These are phyloP conservation scores for Erebia palarica DNA, from an alignment of 2,888 invertebrate genomes.

Conservation along the genomic window DNA sequence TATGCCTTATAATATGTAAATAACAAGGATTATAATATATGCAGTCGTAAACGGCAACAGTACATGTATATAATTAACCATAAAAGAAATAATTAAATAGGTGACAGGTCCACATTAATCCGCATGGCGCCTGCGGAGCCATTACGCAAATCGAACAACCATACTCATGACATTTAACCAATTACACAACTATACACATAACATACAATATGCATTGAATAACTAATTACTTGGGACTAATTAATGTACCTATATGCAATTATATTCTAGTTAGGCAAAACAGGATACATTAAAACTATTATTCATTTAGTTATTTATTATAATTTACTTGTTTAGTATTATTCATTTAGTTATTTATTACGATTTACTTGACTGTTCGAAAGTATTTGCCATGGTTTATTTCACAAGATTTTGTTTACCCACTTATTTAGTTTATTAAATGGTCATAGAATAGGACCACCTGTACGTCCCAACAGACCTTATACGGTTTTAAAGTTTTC, in stretches of 20 bases:
- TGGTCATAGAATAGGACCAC: too few species aligned
- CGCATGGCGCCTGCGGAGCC: conserved; percentile 33
- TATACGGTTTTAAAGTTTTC: too few species aligned
- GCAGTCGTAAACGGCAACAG: conserved; percentile 15
- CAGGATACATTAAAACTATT: conserved; percentile 13
- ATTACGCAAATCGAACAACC: conserved; percentile 32
- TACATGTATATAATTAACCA: conserved; percentile 29
- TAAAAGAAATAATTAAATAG: conserved; percentile 31
- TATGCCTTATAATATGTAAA: too few species aligned
- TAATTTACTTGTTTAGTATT: too few species aligned
- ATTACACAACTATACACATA: conserved; percentile 24
- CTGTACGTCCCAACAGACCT: too few species aligned
- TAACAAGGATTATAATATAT: background rate
- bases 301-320: background rate
- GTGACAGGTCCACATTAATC: conserved; percentile 33
- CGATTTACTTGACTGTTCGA: too few species aligned
- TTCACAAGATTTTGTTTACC: too few species aligned
- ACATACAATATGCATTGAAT: conserved; percentile 19
- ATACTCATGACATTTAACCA: conserved; percentile 28
- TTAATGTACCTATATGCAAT: conserved; percentile 10
- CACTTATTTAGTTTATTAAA: too few species aligned
- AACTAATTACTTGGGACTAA: conserved; percentile 19
- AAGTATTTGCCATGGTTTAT: too few species aligned
- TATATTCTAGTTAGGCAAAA: conserved; percentile 20
- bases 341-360: too few species aligned